Base-by-base conservation (phyloP, 2,888 invertebrate genomes). In the Callyntrura guangdongensis region DNA sequence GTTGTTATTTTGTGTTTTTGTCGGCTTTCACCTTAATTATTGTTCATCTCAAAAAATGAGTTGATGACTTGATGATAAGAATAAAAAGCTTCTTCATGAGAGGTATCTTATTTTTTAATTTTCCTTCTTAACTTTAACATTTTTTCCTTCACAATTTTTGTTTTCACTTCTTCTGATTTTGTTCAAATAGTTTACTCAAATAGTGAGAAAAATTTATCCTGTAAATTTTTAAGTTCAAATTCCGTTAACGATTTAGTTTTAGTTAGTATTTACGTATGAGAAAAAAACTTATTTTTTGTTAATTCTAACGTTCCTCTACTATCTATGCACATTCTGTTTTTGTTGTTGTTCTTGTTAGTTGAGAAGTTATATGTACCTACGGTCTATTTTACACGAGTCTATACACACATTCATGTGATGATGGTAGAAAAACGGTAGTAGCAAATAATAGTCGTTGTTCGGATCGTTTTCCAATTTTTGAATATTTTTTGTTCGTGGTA, bases 361-460 rank as follows among this genome's bases (percentile, higher is more conserved):
- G 36, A 36, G 36, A 36, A n/a, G 2, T 56, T 27, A 0, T 53
- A 11, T 53, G 56, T n/a, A 17, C 4, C 25, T 27, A 56, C 22
- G 53, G 77, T 20, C 20, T 53, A 82, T 82, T 61, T 36, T 36
- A 4, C 6, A 61, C 61, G 47, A 82, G 61, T 45, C 79, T 82
- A 82, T 82, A 61, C 81, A 82, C 81, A 59, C 36, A 36, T 20
- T 59, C 61, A 82, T 82, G 81, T 61, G 81, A 82, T 82, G 81
- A 61, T 61, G 12, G n/a, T 20, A 11, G 53, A 67, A 36, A 36
- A 36, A 36, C 36, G 2, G 36, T 36, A 6, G 36, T 4, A 6
- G 36, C n/a, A n/a, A n/a, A 6, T 6, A 6, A 36, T 36, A 4
- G 36, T 36, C 36, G 36, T 36, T 36, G 6, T n/a, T n/a, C n/a